Conservation (phyloP, 2,113 vertebrate species). For the Cromileptes altivelis region DNA sequence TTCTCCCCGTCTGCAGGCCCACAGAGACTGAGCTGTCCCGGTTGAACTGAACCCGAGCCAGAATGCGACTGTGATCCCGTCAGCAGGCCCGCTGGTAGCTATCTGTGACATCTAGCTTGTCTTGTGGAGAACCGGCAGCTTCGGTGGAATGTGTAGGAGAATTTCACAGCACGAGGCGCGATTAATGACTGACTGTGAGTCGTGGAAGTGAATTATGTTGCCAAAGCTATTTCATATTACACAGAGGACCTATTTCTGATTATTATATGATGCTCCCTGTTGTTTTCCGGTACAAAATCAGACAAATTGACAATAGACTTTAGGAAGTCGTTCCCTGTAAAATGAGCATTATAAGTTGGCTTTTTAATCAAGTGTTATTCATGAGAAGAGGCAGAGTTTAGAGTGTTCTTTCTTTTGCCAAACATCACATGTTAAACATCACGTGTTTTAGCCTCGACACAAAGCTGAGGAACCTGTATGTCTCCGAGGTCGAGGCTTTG, state of each 20-base stretch:
- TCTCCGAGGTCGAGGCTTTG: conserved; percentile 23
- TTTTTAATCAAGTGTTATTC: conserved; percentile 35
- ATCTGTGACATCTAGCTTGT: conserved; percentile 7
- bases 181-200: conserved; percentile 54
- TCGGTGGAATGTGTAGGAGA: conserved; percentile 20
- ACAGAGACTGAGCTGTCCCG: conserved; percentile 39
- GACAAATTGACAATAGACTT: conserved; percentile 12
- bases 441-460: conserved; percentile 7
- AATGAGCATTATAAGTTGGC: neutral
- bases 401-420: conserved; percentile 26
- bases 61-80: neutral
- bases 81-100: neutral
- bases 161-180: conserved; percentile 38
- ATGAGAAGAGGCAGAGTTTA: conserved; percentile 14
- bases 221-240: conserved; percentile 81
- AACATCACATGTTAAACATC: conserved; percentile 28
- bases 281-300: conserved; percentile 38
- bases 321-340: conserved; percentile 20
- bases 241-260: conserved; percentile 44
- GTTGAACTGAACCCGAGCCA: conserved; percentile 20
- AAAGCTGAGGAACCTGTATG: neutral
- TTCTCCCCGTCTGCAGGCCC: conserved; percentile 8
- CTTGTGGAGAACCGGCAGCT: conserved; percentile 19
- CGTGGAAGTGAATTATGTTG: conserved; percentile 68
- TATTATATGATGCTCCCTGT: conserved; percentile 41